Conservation (phyloP, 2,113 vertebrate genomes). For the Spizaetus ornatus region DNA sequence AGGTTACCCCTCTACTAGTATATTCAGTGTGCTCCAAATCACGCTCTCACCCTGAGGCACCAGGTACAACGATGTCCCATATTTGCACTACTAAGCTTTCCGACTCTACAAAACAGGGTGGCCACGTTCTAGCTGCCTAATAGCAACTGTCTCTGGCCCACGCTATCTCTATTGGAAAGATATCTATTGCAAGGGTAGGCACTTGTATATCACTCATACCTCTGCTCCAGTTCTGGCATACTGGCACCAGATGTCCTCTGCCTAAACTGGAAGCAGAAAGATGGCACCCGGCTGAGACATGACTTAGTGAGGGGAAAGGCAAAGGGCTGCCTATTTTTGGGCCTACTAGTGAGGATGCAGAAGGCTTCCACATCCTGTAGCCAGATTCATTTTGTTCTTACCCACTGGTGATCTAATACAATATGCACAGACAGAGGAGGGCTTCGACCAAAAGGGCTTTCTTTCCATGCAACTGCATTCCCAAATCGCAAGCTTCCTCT, state of each 20-base stretch:
- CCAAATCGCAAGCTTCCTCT: not conserved
- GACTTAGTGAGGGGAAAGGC: not conserved
- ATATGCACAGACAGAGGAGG: not conserved
- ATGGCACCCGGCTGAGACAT: not conserved
- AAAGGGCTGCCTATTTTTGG: not conserved
- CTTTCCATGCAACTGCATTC: not conserved
- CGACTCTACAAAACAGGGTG: not conserved
- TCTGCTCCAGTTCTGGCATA: not conserved
- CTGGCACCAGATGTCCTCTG: not conserved
- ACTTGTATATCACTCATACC: rapidly evolving
- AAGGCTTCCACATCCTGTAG: not conserved
- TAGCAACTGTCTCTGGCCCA: not conserved
- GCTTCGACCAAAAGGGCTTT: not conserved
- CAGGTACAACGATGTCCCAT: not conserved
- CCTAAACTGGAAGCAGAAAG: not conserved
- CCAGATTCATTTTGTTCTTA: not conserved
- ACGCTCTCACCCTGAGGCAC: rapidly evolving
- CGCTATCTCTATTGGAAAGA: not conserved
- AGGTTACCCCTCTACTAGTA: not conserved
- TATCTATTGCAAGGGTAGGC: rapidly evolving
- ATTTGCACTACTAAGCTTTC: not conserved
- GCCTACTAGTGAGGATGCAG: not conserved
- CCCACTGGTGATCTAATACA: not conserved
- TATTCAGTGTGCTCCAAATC: not conserved
- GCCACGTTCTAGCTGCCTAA: not conserved